A percentile compares a stretch with the other conserved stretches of the same genome.
phyloP scores from a whole-genome alignment of 2,113 vertebrate genomes.

The Brachyistius frenatus region DNA sequence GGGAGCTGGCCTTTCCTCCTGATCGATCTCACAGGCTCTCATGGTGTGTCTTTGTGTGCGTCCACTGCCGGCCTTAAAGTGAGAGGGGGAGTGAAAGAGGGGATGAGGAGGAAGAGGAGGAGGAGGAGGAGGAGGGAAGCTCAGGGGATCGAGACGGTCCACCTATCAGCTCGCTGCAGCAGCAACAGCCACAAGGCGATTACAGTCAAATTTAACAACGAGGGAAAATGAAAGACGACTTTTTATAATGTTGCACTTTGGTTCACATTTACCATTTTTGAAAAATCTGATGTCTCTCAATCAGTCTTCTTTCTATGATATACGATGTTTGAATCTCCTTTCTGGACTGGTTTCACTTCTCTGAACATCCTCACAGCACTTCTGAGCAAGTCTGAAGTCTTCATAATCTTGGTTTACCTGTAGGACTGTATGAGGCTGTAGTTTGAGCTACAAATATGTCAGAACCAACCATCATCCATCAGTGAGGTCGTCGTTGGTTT shows the following conservation, averaged over 20 bases:
- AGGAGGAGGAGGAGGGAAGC: constrained; percentile 5
- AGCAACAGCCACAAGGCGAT: constrained; percentile 22
- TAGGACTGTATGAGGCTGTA: no score
- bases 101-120: constrained; percentile 15
- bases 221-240: not conserved
- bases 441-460: no score
- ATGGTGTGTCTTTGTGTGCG: constrained; percentile 27
- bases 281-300: no score
- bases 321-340: no score
- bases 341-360: no score
- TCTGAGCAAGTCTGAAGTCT: no score
- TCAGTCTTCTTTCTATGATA: no score
- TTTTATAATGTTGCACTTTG: constrained; percentile 10
- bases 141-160: constrained; percentile 24
- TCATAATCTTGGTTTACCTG: no score
- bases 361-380: no score
- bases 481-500: no score
- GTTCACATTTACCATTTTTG: not conserved
- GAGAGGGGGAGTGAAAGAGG: constrained; percentile 1
- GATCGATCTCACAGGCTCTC: constrained; percentile 24
- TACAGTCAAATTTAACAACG: constrained; percentile 5
- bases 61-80: constrained; percentile 12
- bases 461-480: no score
- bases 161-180: constrained; percentile 11
- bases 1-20: constrained; percentile 59